Percentiles rank a stretch among this genome's conserved stretches.
Conservation (phyloP, 1,140 invertebrate species). For the Penaeus chinensis region DNA sequence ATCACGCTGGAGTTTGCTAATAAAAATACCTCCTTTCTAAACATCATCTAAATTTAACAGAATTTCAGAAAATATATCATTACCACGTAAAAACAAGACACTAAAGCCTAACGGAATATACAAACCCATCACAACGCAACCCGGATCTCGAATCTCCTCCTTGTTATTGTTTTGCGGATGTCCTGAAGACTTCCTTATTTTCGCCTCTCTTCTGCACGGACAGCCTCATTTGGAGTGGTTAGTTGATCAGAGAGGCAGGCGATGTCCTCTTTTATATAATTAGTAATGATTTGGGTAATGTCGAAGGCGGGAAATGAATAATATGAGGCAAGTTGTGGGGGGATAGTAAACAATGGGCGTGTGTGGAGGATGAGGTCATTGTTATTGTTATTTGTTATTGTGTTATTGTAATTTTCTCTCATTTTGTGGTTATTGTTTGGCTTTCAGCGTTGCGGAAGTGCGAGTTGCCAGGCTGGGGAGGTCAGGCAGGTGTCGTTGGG, state of each 20-base stretch:
- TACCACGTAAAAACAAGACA: too few species aligned
- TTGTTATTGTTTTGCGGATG: too few species aligned
- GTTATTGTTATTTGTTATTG: conserved; percentile 6
- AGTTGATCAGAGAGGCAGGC: background rate
- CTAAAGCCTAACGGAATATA: too few species aligned
- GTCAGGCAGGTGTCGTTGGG: background rate
- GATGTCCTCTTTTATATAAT: background rate
- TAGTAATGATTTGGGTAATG: background rate
- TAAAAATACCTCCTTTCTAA: too few species aligned
- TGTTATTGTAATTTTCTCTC: background rate
- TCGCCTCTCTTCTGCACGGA: background rate
- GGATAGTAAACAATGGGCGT: background rate
- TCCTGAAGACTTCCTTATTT: too few species aligned
- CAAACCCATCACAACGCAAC: too few species aligned
- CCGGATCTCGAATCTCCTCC: too few species aligned
- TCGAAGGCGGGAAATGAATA: too few species aligned
- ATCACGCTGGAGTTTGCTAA: too few species aligned
- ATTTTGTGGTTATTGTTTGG: background rate
- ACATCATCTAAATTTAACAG: too few species aligned
- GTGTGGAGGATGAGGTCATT: conserved; percentile 4
- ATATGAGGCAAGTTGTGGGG: too few species aligned
- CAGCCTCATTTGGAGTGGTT: background rate
- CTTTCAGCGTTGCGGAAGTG: background rate
- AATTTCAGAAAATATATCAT: too few species aligned
- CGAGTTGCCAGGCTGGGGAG: background rate